Base-by-base conservation (phyloP, 1,140 invertebrate species). In the Phenacoccus solenopsis region DNA sequence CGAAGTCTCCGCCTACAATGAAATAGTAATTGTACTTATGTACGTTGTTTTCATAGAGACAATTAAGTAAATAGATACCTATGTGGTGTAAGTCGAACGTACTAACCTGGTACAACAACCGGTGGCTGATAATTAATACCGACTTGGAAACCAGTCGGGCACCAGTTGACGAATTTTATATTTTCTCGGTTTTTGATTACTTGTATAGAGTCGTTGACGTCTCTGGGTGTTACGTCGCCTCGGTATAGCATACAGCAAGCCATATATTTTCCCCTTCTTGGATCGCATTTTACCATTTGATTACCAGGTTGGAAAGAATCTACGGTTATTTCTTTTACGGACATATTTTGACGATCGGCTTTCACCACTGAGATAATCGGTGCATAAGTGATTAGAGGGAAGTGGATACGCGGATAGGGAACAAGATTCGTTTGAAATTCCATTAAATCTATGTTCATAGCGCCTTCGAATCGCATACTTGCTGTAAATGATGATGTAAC, bases 321-420 rank as follows among this genome's bases (percentile, higher is more conserved):
- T 28, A 35, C 35, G 70, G 38, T 76, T 61, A 20, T 79, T 78
- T 73, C 82, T 77, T 71, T 84, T n/a, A 93, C 87, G 13, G 85
- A 86, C 57, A 89, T 78, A 74, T 87, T 84, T 77, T 91, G 89
- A 78, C 90, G 89, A 81, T 89, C 88, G 16, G 90, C 88, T 79
- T 90, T 91, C 77, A 90, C 88, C 64, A 87, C 85, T 0, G 88
- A 89, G 76, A 91, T 88, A 74, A 93, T 86, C 12, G 90, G 91
- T 12, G 90, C 87, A 78, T 91, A 93, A 24, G 90, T 90, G 1
- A 71, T 88, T 76, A 93, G 80, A 7, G 88, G 84, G 82, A 77
- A 85, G 72, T 85, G 84, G 67, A 85, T 83, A 10, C 84, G 73
- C 5, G 84, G 83, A 74, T 83, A 85, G 12, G 84, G 84, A 13